These are phyloP conservation scores for Trachythela sp. DNA, from an alignment of 64 coral and sea anemone species.

Conservation along the genomic window DNA sequence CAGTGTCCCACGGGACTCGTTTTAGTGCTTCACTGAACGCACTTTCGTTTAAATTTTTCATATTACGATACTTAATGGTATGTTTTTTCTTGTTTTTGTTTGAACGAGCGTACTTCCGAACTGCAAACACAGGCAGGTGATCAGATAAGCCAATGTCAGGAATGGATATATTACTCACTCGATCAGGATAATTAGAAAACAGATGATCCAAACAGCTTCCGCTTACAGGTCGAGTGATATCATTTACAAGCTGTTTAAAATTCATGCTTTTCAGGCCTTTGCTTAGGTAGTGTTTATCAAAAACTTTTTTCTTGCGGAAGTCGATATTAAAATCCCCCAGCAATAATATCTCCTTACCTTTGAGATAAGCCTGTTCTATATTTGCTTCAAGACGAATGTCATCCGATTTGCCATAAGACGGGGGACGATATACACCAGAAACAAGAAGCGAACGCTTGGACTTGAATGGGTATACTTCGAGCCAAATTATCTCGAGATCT, in stretches of 20 bases:
- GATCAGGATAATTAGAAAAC: constrained; percentile 56
- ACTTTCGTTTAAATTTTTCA: constrained; percentile 23
- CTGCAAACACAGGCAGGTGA: constrained; percentile 49
- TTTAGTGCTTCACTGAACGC: constrained; percentile 21
- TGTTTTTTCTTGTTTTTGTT: constrained; percentile 27
- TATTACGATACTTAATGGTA: constrained; percentile 29
- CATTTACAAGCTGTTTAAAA: constrained; percentile 51
- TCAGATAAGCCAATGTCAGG: constrained; percentile 53
- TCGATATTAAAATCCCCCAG: constrained; percentile 56
- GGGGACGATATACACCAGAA: constrained; percentile 55
- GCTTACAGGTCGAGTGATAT: constrained; percentile 48
- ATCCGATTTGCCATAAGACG: constrained; percentile 39
- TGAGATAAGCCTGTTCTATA: constrained; percentile 47
- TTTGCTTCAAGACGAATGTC: constrained; percentile 34
- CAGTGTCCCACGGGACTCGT: constrained; percentile 42
- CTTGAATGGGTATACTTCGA: constrained; percentile 57
- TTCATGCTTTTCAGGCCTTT: constrained; percentile 54
- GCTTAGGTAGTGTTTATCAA: constrained; percentile 47
- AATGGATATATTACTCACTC: constrained; percentile 7
- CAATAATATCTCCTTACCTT: constrained; percentile 49
- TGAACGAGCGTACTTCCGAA: constrained; percentile 36
- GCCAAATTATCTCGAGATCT: constrained; percentile 43
- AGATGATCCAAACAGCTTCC: constrained; percentile 65
- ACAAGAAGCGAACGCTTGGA: constrained; percentile 45
- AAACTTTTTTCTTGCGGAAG: constrained; percentile 17